Conservation (phyloP, 2,888 invertebrate species). For the Mayetiola destructor region DNA sequence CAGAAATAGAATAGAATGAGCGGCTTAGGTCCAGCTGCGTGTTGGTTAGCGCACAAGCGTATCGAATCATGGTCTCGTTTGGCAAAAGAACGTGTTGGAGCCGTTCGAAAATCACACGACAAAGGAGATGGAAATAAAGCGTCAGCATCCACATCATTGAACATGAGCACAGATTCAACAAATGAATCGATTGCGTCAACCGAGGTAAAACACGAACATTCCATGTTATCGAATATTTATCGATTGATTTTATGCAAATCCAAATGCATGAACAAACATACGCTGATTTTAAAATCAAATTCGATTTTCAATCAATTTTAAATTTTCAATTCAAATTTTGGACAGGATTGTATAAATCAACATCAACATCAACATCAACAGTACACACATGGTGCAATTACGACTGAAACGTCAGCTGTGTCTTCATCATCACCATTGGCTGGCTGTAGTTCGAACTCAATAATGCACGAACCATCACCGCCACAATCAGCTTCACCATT, state of each 20-base stretch:
- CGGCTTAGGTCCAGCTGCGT: slow-evolving; percentile 57
- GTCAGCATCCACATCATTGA: background rate
- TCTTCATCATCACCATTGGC: no score
- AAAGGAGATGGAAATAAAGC: slow-evolving; percentile 24
- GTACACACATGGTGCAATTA: background rate
- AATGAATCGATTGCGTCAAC: slow-evolving; percentile 10
- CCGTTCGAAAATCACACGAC: slow-evolving; percentile 31
- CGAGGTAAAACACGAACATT: slow-evolving; percentile 13
- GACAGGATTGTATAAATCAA: slow-evolving; percentile 6
- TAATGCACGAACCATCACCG: slow-evolving; percentile 43
- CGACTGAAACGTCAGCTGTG: background rate
- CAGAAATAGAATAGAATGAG: slow-evolving; percentile 39
- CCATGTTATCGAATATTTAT: background rate
- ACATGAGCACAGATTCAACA: slow-evolving; percentile 6
- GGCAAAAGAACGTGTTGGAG: slow-evolving; percentile 47
- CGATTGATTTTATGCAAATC: background rate
- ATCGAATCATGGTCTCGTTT: slow-evolving; percentile 63
- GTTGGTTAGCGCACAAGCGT: slow-evolving; percentile 63
- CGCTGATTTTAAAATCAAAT: background rate
- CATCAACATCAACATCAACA: background rate
- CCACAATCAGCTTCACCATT: slow-evolving; percentile 41
- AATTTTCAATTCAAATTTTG: slow-evolving; percentile 1
- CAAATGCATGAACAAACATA: background rate
- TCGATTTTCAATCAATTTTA: background rate
- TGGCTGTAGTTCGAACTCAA: no score